Base-by-base conservation (phyloP, 2,797 vertebrate genomes). In the Scarus forsteni region DNA sequence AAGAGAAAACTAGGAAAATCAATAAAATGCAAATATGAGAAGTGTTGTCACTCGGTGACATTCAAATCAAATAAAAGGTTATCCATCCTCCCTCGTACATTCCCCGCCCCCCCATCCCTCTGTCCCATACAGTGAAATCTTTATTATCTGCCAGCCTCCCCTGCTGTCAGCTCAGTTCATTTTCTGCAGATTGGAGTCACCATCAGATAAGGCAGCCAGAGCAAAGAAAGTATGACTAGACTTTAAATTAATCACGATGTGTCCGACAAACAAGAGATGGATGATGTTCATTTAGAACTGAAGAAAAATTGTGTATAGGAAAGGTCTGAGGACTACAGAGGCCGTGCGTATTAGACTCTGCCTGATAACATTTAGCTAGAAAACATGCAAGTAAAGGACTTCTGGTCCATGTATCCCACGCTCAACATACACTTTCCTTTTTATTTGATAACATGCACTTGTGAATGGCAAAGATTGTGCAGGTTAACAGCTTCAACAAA, bases 191-290 rank as follows among this genome's bases (percentile, higher is more conserved):
- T 42, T 42, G 51, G n/a, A 38, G 36, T 56, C 69, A 7, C 71
- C 51, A 74, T 78, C 76, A 70, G 43, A 71, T 40, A 18, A 49
- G 39, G 58, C 72, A 16, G 48, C 36, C 62, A 60, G 52, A 50
- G 71, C 67, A 66, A 16, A 27, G 1, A 18, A 45, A 62, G 56
- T 73, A 61, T 8, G 7, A 56, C 67, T 16, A 9, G 0, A 57
- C 73, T 82, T 73, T 56, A 69, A 73, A 79, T 82, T 60, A 77
- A 73, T 60, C 5, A 7, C 61, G 42, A 66, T 52, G 12, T 64
- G 79, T 60, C 18, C 44, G 10, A 3, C 66, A 13, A 65, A 75
- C 64, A 67, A 69, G 70, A 67, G 48, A 62, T 13, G 27, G 42
- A n/a, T 16, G 43, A 46, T 50, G 59, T 45, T 49, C 49, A 49